Evolutionary conservation across 2,888 invertebrate species (phyloP), one percentile per base, ranked within the genome.

Genomic region (Parascotia fuliginaria): DNA sequence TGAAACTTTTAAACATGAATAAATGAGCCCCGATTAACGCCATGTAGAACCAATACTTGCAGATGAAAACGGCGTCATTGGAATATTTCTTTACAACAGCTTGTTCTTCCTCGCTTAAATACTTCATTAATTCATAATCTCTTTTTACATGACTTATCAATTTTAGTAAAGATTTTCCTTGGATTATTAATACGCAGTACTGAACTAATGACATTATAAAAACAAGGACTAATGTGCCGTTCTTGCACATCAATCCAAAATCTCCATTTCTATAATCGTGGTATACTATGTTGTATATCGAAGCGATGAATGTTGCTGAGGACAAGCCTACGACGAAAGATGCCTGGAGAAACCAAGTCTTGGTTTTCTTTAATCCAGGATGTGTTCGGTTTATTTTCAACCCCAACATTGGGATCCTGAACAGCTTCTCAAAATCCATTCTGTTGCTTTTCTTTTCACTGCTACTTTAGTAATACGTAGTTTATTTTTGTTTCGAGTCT

Each of bases 11-110:
- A 0, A 66, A 0, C 0, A 63, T 2, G 51, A 78, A 79, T 1
- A 47, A 1, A 0, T 1, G 0, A 0, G 37, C 13, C 1, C 54
- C 58, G 0, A 4, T 0, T 0, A 22, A 0, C 0, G 45, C 0
- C 0, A 76, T 16, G 0, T 48, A 1, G 0, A 74, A 4, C 83
- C 83, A 85, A 9, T 76, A 52, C 28, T 68, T 73, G 13, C 66
- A 58, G 0, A 84, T 62, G 32, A 43, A 49, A 1, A 42, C 16
- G 0, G 77, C 77, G 37, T 63, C 61, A 2, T 57, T 50, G 0
- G 70, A 67, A 38, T 72, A 79, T 9, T 68, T 39, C 2, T 48
- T 11, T 0, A 83, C 45, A 0, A 81, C 42, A 0, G 55, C 27
- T 34, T 62, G 62, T 34, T 83, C 81, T 0, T 64, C 41, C 0